A percentile compares a stretch with the other conserved stretches of the same genome.
Conservation (phyloP, 2,113 vertebrate species). For the Zapus hudsonius region DNA sequence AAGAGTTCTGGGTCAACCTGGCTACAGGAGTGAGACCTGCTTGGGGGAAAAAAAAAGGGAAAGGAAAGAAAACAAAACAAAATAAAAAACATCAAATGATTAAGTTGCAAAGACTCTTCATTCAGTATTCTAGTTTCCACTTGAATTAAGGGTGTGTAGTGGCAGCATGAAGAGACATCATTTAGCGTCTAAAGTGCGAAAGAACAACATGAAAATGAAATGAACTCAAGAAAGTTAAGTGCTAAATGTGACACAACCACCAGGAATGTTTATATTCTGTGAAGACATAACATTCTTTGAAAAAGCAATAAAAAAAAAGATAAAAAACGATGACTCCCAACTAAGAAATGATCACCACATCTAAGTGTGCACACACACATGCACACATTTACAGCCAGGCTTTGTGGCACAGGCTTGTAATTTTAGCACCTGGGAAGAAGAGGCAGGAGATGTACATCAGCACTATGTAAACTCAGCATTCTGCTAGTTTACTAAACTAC, state of each 20-base stretch:
- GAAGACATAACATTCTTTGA: background rate
- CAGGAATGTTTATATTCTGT: background rate
- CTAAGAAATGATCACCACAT: background rate
- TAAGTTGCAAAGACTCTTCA: slow-evolving; percentile 29
- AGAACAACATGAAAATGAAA: slow-evolving; percentile 9
- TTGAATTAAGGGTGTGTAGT: background rate
- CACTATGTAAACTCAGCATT: background rate
- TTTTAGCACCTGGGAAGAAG: background rate
- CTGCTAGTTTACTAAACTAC: background rate
- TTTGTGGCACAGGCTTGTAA: background rate
- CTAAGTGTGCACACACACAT: background rate
- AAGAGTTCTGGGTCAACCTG: too few relatives aligned
- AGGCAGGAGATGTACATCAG: background rate
- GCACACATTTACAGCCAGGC: background rate
- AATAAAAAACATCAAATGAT: too few relatives aligned
- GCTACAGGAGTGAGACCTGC: too few relatives aligned
- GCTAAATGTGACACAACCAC: background rate
- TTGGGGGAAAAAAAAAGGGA: too few relatives aligned
- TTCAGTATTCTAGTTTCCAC: slow-evolving; percentile 45
- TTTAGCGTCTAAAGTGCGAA: background rate
- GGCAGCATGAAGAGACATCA: background rate
- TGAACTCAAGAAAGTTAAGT: slow-evolving; percentile 18
- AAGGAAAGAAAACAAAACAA: too few relatives aligned
- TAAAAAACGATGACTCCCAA: background rate
- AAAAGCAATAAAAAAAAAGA: background rate